These are phyloP conservation scores for Chrosomus eos DNA, from an alignment of 2,797 vertebrate genomes.

Conservation along the genomic window DNA sequence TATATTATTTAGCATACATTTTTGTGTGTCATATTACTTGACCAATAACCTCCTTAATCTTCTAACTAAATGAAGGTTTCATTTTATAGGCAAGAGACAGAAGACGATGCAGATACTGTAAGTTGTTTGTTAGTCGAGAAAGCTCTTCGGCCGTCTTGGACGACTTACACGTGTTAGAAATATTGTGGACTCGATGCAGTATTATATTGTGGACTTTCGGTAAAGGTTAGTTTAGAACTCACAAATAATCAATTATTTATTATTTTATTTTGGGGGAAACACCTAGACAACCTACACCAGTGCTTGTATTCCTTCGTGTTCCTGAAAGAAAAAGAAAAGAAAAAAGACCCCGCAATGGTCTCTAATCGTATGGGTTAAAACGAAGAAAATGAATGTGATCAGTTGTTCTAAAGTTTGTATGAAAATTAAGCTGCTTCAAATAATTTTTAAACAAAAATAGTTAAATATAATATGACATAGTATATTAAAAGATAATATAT, in stretches of 20 bases:
- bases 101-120: background rate
- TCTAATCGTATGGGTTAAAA: background rate
- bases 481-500: background rate
- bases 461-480: background rate
- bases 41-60: background rate
- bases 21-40: background rate
- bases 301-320: background rate
- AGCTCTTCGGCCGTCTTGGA: background rate
- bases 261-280: background rate
- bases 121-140: background rate
- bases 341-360: too few relatives aligned
- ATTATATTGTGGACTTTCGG: too few relatives aligned
- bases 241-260: background rate
- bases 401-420: background rate
- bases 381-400: background rate
- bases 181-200: background rate
- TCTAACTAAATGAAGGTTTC: background rate
- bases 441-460: background rate
- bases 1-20: background rate
- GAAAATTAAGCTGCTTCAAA: background rate
- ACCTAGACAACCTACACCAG: background rate
- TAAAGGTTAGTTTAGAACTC: background rate
- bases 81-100: background rate
- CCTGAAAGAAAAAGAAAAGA: background rate
- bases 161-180: background rate